Conservation (phyloP, 2,888 invertebrate species). For the Pomacea canaliculata region DNA sequence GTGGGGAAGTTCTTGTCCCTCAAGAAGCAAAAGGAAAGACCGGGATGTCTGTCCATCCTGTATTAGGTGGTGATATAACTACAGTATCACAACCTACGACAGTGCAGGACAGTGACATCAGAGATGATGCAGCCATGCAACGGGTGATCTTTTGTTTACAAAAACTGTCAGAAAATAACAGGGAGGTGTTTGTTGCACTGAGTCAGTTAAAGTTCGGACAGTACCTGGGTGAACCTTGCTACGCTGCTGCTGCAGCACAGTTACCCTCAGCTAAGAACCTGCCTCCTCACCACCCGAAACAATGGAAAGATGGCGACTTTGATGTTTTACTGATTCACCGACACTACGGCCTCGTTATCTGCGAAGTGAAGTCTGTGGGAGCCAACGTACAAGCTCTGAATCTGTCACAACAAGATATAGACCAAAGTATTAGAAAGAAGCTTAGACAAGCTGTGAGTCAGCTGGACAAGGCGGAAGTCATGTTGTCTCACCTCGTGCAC, state of each 20-base stretch:
- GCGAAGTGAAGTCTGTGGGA: not conserved
- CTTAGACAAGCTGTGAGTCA: not conserved
- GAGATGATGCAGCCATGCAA: not conserved
- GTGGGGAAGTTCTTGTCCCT: not conserved
- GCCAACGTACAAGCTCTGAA: not conserved
- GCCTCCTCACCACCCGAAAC: not conserved
- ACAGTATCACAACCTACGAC: not conserved
- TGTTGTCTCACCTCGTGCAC: not conserved
- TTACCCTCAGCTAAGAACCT: not conserved
- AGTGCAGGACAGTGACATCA: not conserved
- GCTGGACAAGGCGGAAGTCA: not conserved
- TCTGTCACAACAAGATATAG: not conserved
- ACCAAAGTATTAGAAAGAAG: not conserved
- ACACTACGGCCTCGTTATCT: not conserved
- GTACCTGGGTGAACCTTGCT: not conserved
- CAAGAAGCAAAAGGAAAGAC: not conserved
- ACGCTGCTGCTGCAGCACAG: not conserved
- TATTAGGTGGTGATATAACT: not conserved
- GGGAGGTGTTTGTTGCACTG: not conserved
- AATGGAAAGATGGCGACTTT: not conserved
- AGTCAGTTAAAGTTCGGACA: not conserved
- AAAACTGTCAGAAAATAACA: not conserved
- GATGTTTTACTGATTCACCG: not conserved
- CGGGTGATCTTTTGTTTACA: not conserved
- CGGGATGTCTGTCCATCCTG: not conserved